phyloP scores from a whole-genome alignment of 2,797 vertebrate genomes.

The Enteromius anoplus region DNA sequence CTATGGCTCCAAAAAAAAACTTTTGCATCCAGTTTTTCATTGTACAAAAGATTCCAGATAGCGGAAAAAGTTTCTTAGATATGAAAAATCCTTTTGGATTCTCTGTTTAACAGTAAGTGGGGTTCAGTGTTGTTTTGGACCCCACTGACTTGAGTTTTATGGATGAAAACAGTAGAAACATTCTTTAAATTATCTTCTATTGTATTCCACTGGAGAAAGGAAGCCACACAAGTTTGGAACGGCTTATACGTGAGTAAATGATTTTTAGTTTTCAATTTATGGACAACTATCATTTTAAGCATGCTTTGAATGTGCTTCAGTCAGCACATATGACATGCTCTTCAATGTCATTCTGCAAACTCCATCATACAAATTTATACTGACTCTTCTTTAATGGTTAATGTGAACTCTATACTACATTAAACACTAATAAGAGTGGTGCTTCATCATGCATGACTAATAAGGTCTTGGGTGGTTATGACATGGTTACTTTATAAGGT shows the following conservation, averaged over 20 bases:
- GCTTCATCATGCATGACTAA: neutral
- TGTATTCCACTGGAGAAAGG: neutral
- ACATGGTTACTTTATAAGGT: neutral
- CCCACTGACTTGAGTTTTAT: neutral
- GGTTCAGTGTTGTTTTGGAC: neutral
- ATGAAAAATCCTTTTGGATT: neutral
- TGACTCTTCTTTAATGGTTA: neutral
- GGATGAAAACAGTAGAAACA: neutral
- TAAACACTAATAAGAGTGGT: slow-evolving; percentile 20
- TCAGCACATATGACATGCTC: neutral
- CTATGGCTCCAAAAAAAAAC: neutral
- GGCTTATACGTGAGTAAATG: neutral
- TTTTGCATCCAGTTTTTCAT: neutral
- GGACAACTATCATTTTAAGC: neutral
- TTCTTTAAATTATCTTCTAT: neutral
- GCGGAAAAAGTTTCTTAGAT: neutral
- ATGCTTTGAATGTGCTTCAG: neutral
- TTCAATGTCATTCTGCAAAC: neutral
- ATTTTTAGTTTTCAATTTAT: neutral
- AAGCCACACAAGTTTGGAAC: neutral
- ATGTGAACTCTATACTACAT: slow-evolving; percentile 5
- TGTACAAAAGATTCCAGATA: neutral
- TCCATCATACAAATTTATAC: slow-evolving; percentile 3
- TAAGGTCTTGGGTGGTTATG: neutral
- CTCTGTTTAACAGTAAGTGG: neutral